phyloP scores from a whole-genome alignment of 2,797 vertebrate species.

The Pseudochirops cupreus region DNA sequence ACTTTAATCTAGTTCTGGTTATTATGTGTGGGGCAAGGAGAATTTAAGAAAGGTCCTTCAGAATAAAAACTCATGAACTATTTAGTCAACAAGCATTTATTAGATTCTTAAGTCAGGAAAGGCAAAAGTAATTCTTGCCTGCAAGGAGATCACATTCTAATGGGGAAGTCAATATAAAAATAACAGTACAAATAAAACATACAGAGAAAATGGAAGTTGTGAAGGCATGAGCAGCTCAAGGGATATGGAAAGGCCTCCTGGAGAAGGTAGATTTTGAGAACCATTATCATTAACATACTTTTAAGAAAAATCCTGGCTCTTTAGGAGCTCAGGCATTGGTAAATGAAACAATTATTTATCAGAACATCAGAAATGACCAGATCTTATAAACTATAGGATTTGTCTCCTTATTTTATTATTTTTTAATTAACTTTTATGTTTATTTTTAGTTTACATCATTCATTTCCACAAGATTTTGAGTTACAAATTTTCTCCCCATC shows the following conservation, averaged over 20 bases:
- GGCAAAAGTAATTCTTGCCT: background rate
- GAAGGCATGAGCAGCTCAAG: background rate
- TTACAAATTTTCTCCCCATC: too few relatives aligned
- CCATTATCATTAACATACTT: background rate
- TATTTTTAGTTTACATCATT: too few relatives aligned
- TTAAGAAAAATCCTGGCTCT: background rate
- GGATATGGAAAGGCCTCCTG: background rate
- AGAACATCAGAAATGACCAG: background rate
- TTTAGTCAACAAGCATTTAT: background rate
- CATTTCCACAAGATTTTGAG: too few relatives aligned
- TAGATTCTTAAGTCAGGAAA: background rate
- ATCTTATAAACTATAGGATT: constrained; percentile 49
- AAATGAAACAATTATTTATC: constrained; percentile 36
- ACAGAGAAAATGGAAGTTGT: background rate
- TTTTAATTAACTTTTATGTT: too few relatives aligned
- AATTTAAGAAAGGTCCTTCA: background rate
- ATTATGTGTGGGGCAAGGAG: background rate
- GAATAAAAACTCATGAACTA: background rate
- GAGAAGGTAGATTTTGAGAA: background rate
- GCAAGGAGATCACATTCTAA: background rate
- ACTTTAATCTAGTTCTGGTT: background rate
- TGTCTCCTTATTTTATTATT: constrained; percentile 2
- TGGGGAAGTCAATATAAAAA: background rate
- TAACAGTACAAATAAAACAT: background rate
- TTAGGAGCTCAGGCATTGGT: background rate